These are phyloP conservation scores for Emydocephalus ijimae DNA, from an alignment of 2,113 vertebrate genomes.

Conservation along the genomic window DNA sequence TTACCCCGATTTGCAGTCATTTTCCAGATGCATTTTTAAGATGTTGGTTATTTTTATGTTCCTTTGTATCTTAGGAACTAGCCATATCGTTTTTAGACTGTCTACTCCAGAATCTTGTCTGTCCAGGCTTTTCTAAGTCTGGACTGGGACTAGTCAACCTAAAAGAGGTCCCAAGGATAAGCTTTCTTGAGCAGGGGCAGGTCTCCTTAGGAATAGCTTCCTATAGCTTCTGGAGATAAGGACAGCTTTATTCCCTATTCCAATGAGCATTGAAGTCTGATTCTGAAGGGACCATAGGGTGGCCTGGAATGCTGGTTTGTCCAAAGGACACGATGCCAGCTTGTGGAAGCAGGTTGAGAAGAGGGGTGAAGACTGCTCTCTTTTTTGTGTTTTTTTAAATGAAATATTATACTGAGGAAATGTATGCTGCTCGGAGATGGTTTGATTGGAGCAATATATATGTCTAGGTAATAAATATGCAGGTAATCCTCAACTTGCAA, in stretches of 20 bases:
- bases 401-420: not conserved
- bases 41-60: not conserved
- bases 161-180: not conserved
- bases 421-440: not conserved
- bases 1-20: not conserved
- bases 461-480: not conserved
- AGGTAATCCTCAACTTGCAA: not conserved
- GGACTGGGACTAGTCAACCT: not conserved
- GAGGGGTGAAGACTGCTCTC: not conserved
- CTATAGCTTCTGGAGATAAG: not conserved
- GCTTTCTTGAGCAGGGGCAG: not conserved
- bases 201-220: not conserved
- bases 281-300: not conserved
- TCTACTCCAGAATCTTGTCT: not conserved
- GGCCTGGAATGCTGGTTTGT: not conserved
- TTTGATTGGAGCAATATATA: not conserved
- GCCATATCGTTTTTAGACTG: not conserved
- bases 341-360: not conserved
- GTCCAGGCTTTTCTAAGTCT: not conserved
- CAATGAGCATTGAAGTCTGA: not conserved
- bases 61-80: not conserved
- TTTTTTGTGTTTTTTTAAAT: not conserved
- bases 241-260: not conserved
- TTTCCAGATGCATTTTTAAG: not conserved
- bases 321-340: not conserved